Base-by-base conservation (phyloP, 2,888 invertebrate species). In the Keiferia lycopersicella region DNA sequence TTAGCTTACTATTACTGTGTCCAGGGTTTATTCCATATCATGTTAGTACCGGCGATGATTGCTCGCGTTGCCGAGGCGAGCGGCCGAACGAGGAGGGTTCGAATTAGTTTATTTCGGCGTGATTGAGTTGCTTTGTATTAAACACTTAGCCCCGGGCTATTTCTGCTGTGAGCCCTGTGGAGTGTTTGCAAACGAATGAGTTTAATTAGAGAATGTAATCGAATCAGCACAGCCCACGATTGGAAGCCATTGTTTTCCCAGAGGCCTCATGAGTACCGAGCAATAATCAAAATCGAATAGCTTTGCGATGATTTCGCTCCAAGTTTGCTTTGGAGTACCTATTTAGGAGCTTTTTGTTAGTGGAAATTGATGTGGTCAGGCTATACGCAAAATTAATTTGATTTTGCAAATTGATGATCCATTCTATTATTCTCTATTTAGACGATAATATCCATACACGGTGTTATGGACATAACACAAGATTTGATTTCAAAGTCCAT, bases 81-180 rank as follows among this genome's bases (percentile, higher is more conserved):
- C 56, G 62, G 22, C 22, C 22, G 41, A n/a, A 14, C 20, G 26
- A 26, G n/a, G 41, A 18, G 51, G 39, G 60, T 22, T 57, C 45
- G 20, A 56, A 62, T 62, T 62, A 56, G 41, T 56, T 62, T 62
- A 62, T 62, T 34, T 56, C 41, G 30, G 39, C 61, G 16, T 50
- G 48, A 61, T 61, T 61, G 61, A 61, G 48, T 61, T 34, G 38
- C n/a, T 14, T 41, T 57, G 57, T 57, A 38, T 59, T 22, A 53
- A 56, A 26, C 30, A 59, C 26, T 41, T 45, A 26, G 59, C 59
- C 30, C 26, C 12, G 11, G 59, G 59, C 45, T 41, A 20, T 59
- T 59, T 45, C 59, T 59, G 34, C 34, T 10, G 3, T 30, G 2
- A 34, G 34, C 7, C 48, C 20, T 1, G 16, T 38, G 7, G 58